Evolutionary conservation across 2,113 vertebrate genomes (phyloP), one percentile per base, ranked within the genome.

Genomic region (Orycteropus afer): DNA sequence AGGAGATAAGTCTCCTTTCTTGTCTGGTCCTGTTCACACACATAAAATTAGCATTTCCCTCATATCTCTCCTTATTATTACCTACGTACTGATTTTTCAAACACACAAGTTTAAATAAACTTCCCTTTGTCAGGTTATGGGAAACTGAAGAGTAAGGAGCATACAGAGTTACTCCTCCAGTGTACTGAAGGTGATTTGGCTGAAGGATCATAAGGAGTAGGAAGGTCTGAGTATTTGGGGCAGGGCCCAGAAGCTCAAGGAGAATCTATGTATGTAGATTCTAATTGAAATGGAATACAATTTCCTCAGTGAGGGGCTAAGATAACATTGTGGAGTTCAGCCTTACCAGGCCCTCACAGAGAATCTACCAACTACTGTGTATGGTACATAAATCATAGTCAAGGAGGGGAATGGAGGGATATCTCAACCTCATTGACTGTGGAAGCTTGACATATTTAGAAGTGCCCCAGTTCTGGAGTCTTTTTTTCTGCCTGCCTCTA

Each of bases 71-170:
- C 63, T 91, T 81, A 78, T 25, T 86, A 12, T 57, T n/a, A 42
- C 27, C 51, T 79, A 40, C 47, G 17, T 27, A 25, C 61, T 74
- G 8, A 51, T 73, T 59, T 79, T 94, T 86, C 91, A 78, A 83
- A 79, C 83, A 61, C 7, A 5, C 0, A 13, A 91, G 67, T 95
- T 95, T 91, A 91, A 89, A 67, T 89, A 61, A 86, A 73, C 51
- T 91, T 78, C 42, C 49, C 37, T 71, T 25, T 42, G 9, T 81
- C 25, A 78, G 11, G 71, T 55, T 25, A 0, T 32, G 77, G 78
- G 37, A 55, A 73, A 74, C 25, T 42, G 27, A 51, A 53, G 78
- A 82, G 37, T 84, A 86, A 88, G 65, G 53, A 86, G 45, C 25
- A 22, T 37, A 55, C 37, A 40, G 37, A 47, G 55, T 80, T 81